Conservation (phyloP, 1,140 invertebrate genomes). For the Ganaspis sp. region DNA sequence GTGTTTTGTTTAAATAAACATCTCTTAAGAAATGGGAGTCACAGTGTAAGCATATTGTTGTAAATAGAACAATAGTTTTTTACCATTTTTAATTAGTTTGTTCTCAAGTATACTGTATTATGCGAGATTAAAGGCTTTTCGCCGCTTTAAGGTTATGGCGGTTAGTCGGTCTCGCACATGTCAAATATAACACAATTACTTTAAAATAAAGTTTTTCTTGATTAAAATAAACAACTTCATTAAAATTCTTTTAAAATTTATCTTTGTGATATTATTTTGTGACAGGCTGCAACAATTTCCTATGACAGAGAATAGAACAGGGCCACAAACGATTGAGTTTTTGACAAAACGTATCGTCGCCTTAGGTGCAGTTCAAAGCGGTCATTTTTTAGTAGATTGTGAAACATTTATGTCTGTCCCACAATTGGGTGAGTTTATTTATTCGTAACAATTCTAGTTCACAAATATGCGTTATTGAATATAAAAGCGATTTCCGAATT, state of each 20-base stretch:
- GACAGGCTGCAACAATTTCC: constrained; percentile 86
- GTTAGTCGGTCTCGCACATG: not conserved
- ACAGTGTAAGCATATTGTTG: constrained; percentile 54
- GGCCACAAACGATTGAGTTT: constrained; percentile 89
- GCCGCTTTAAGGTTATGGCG: constrained; percentile 53
- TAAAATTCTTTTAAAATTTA: constrained; percentile 22
- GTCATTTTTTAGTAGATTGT: constrained; percentile 95
- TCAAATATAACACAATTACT: not conserved
- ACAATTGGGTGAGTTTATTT: constrained; percentile 78
- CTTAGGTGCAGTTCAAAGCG: constrained; percentile 89
- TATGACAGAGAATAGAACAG: constrained; percentile 90
- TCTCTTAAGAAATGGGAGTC: constrained; percentile 53
- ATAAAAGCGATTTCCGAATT: not conserved
- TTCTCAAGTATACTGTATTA: constrained; percentile 42
- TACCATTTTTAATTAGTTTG: not conserved
- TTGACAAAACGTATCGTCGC: constrained; percentile 90
- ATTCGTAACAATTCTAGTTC: not conserved
- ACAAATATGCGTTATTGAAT: not conserved
- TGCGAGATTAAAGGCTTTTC: constrained; percentile 22
- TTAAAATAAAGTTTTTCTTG: not conserved
- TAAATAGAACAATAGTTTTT: not conserved
- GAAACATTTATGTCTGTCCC: constrained; percentile 92
- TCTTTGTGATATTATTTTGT: constrained; percentile 15
- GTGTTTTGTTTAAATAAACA: no score
- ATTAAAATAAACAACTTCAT: no score